These are phyloP conservation scores for Drosophila subquinaria DNA, from an alignment of 2,888 invertebrate species.

Conservation along the genomic window DNA sequence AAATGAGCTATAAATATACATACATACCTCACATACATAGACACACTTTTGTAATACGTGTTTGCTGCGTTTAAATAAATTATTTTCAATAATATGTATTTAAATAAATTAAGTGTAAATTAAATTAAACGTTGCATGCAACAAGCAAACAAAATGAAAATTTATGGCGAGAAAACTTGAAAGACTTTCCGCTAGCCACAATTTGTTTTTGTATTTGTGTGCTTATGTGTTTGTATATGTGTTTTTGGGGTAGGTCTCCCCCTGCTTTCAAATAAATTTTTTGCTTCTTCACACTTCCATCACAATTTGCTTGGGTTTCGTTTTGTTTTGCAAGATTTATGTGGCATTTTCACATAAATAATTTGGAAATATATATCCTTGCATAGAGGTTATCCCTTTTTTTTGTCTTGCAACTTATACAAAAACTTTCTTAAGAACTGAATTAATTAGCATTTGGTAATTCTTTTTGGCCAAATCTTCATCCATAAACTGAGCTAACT, in stretches of 20 bases:
- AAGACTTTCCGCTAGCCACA: slow-evolving; percentile 19
- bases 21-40: slow-evolving; percentile 7
- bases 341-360: slow-evolving; percentile 11
- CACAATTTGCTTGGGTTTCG: slow-evolving; percentile 7
- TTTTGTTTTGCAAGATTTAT: slow-evolving; percentile 16
- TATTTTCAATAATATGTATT: slow-evolving; percentile 58
- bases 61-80: slow-evolving; percentile 56
- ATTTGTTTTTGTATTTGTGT: neutral
- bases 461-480: neutral
- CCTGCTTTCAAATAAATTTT: slow-evolving; percentile 4
- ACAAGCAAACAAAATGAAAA: slow-evolving; percentile 11
- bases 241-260: slow-evolving; percentile 36
- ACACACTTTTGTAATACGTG: neutral
- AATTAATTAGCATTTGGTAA: slow-evolving; percentile 10
- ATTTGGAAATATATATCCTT: slow-evolving; percentile 8
- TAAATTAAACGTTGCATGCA: slow-evolving; percentile 33
- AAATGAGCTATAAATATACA: slow-evolving; percentile 65
- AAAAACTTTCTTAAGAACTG: neutral
- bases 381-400: neutral
- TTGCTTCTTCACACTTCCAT: slow-evolving; percentile 10
- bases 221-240: neutral
- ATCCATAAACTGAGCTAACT: neutral
- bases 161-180: slow-evolving; percentile 35
- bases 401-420: neutral
- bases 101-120: slow-evolving; percentile 55